A percentile compares a stretch with the other conserved stretches of the same genome.
Conservation (phyloP, 2,113 vertebrate species). For the Herpetotheres cachinnans region DNA sequence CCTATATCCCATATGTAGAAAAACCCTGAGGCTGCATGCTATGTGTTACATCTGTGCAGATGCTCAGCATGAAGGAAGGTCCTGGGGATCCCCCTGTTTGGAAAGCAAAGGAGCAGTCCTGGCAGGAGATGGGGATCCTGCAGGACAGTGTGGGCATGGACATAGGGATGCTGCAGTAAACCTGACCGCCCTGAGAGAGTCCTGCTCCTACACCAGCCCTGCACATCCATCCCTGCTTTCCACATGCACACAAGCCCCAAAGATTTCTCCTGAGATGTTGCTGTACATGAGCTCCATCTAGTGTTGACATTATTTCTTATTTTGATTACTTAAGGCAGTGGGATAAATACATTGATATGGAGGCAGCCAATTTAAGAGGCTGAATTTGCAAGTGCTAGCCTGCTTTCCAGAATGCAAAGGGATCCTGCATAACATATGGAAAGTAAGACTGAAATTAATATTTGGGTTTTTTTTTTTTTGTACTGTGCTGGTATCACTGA, state of each 20-base stretch:
- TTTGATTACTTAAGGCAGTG: not conserved
- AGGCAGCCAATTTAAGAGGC: not conserved
- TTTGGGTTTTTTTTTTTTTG: not conserved
- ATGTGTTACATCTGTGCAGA: rapidly evolving
- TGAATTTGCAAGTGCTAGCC: not conserved
- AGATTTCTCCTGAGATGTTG: not conserved
- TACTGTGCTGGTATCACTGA: not conserved
- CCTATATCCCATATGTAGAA: not conserved
- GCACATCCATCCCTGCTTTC: not conserved
- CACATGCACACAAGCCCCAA: rapidly evolving
- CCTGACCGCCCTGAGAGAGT: not conserved
- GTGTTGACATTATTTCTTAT: not conserved
- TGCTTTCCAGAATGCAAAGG: not conserved
- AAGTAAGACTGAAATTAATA: not conserved
- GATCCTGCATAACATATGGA: not conserved
- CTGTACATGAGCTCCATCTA: conserved; percentile 55
- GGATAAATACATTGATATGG: rapidly evolving
- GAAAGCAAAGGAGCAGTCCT: not conserved
- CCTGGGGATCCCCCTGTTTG: rapidly evolving
- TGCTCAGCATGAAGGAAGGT: not conserved
- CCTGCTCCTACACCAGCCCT: not conserved
- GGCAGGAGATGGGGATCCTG: not conserved
- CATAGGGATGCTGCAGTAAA: not conserved
- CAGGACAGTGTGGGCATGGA: rapidly evolving
- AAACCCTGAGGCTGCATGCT: not conserved